Conservation (phyloP, 2,888 invertebrate genomes). For the Euspilapteryx auroguttella region DNA sequence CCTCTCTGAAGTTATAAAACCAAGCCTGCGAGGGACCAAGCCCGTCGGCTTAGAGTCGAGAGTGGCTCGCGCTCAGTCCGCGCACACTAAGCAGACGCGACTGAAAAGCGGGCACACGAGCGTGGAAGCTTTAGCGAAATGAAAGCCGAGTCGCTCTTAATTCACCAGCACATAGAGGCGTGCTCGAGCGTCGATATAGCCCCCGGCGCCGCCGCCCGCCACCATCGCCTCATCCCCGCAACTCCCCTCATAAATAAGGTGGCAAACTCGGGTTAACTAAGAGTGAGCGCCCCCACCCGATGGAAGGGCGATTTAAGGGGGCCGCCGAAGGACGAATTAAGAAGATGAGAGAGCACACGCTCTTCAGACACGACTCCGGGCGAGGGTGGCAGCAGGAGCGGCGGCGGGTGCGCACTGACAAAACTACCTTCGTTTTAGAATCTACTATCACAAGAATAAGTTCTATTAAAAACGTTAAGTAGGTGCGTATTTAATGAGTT, state of each 20-base stretch:
- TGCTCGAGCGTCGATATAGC: constrained; percentile 35
- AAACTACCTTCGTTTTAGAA: no score
- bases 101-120: constrained; percentile 57
- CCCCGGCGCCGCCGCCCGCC: constrained; percentile 16
- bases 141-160: constrained; percentile 61
- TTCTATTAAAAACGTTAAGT: no score
- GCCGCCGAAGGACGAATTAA: constrained; percentile 61
- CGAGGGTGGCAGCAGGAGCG: not conserved
- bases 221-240: constrained; percentile 19
- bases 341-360: constrained; percentile 60
- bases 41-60: constrained; percentile 31
- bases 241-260: constrained; percentile 49
- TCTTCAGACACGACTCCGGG: constrained; percentile 49
- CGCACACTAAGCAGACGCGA: constrained; percentile 29
- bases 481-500: no score
- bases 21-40: constrained; percentile 34
- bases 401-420: not conserved
- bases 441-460: no score
- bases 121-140: constrained; percentile 58
- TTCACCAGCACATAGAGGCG: constrained; percentile 49
- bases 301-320: constrained; percentile 49
- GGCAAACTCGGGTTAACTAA: constrained; percentile 50
- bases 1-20: constrained; percentile 51
- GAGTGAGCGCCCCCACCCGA: constrained; percentile 41
- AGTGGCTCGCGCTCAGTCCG: constrained; percentile 20